Evolutionary conservation across 2,797 vertebrate species (phyloP).

Genomic region (Cottoperca gobio): DNA sequence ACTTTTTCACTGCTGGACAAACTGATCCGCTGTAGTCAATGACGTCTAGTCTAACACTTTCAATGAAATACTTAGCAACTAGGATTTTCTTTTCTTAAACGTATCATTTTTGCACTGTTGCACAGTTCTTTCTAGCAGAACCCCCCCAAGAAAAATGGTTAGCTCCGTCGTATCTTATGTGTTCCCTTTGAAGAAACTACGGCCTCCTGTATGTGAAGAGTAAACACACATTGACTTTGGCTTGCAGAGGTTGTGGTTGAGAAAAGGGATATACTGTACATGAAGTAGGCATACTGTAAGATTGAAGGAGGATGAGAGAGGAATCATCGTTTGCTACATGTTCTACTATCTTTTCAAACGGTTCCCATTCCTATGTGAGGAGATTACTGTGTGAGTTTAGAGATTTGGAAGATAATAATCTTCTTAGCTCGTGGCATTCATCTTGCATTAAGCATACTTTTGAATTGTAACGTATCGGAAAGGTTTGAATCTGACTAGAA

Average conservation of each 20-base stretch:
- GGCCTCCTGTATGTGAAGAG: slow-evolving; percentile 48
- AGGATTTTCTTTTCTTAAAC: slow-evolving; percentile 3
- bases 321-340: slow-evolving; percentile 76
- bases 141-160: slow-evolving; percentile 16
- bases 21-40: slow-evolving; percentile 17
- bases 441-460: neutral
- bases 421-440: neutral
- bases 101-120: slow-evolving; percentile 15
- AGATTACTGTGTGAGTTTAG: slow-evolving; percentile 1
- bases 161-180: slow-evolving; percentile 41
- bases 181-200: slow-evolving; percentile 43
- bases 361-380: slow-evolving; percentile 43
- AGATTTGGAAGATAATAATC: slow-evolving; percentile 5
- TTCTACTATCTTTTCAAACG: slow-evolving; percentile 49
- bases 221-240: slow-evolving; percentile 80
- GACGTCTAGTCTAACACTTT: slow-evolving; percentile 47
- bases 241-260: slow-evolving; percentile 72
- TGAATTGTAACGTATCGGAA: slow-evolving; percentile 2
- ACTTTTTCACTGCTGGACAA: slow-evolving; percentile 42
- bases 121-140: no score
- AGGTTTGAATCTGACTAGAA: slow-evolving; percentile 17
- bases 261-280: slow-evolving; percentile 32
- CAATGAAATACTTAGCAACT: slow-evolving; percentile 36
- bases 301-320: slow-evolving; percentile 31
- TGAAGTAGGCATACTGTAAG: slow-evolving; percentile 52